Evolutionary conservation across 1,140 invertebrate genomes (phyloP), one percentile per base, ranked within the genome.

Genomic region (Drosophila repleta): DNA sequence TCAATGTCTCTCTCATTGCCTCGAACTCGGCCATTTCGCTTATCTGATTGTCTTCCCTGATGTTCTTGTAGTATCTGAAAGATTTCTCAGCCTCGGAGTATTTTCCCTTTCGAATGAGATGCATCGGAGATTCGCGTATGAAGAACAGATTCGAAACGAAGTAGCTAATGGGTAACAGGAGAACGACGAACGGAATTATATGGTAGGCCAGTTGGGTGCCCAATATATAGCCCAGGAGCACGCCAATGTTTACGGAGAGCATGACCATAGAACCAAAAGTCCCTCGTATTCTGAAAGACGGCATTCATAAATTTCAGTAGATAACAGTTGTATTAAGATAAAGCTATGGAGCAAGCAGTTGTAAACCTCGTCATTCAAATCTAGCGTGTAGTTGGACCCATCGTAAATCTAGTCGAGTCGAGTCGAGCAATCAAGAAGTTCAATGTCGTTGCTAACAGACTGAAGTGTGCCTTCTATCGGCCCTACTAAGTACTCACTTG

Each of bases 51-150:
- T 15, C 37, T 5, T 76, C 48, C n/a, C 73, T 65, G n/a, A 89
- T 76, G 48, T 89, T 88, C 18, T 89, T 89, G n/a, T 89, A 88
- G 29, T 71, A 83, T 11, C 73, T 49, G 2, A 91, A 77, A 0
- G 90, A 83, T 15, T 65, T 45, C 13, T 91, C 74, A 0, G 90
- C 90, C 0, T 56, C 76, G 0, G 32, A 17, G 5, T 52, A 63
- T 5, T 75, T 64, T 0, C 74, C 68, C 6, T 66, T 71, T 15
- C 68, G 53, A 17, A 91, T 72, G 3, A 91, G 53, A 60, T 76
- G 76, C 51, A 87, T 81, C 0, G 90, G 81, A 1, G 89, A 84
- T 20, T 91, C 82, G 8, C 67, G 80, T 0, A 91, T 66, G 5
- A 87, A 74, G 0, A 78, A 15, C 1, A 87, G 21, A 0, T 73